These are phyloP conservation scores for Oreotrochilus melanogaster DNA, from an alignment of 2,113 vertebrate genomes.

Conservation along the genomic window DNA sequence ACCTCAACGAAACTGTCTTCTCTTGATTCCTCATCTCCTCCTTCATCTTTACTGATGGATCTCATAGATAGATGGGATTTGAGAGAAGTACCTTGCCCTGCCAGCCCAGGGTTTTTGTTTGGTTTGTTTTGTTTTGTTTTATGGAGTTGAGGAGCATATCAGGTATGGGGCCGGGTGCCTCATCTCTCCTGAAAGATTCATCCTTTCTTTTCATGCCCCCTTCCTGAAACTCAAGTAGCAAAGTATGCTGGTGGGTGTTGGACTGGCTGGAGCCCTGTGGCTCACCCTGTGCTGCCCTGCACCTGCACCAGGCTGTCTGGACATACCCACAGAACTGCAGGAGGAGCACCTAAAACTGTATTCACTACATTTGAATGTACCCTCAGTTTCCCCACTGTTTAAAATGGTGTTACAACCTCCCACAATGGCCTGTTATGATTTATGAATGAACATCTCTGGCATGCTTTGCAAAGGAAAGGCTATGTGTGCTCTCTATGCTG, in stretches of 20 bases:
- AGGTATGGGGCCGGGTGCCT: fast-evolving
- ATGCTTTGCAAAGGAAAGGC: background rate
- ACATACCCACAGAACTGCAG: fast-evolving
- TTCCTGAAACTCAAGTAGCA: background rate
- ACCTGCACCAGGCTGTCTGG: background rate
- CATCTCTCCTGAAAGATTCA: background rate
- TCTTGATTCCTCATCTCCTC: background rate
- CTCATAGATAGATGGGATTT: fast-evolving
- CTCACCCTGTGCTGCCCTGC: fast-evolving
- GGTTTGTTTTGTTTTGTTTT: too few relatives aligned
- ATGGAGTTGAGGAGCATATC: too few relatives aligned
- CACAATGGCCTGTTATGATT: background rate
- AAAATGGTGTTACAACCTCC: background rate
- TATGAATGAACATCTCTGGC: background rate
- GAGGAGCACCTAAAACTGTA: background rate
- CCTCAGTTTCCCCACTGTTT: background rate
- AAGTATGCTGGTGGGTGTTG: fast-evolving
- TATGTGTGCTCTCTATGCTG: background rate
- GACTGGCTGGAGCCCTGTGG: background rate
- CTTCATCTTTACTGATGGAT: background rate
- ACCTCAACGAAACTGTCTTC: background rate
- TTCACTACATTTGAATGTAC: background rate
- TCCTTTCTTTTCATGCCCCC: background rate
- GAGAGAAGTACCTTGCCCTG: background rate
- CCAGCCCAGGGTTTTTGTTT: background rate